Evolutionary conservation across 2,888 invertebrate species (phyloP).

Genomic region (Tenthredo livida): DNA sequence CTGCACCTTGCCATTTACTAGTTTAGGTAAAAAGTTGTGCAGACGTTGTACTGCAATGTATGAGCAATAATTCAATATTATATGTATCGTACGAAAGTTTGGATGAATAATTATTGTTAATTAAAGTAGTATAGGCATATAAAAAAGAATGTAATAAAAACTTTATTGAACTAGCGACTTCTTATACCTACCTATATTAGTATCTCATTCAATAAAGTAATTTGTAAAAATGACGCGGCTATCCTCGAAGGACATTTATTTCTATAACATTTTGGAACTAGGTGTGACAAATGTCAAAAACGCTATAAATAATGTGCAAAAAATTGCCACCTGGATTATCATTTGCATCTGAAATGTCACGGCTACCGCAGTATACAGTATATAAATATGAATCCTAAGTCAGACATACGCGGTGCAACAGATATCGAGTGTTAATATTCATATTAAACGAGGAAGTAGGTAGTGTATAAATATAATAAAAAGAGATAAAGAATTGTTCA

Average conservation of each 20-base stretch:
- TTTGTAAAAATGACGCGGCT: neutral
- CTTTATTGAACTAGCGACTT: neutral
- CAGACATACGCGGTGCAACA: slow-evolving; percentile 1
- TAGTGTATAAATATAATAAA: neutral
- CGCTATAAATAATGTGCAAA: neutral
- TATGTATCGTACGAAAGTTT: slow-evolving; percentile 13
- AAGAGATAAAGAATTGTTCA: neutral
- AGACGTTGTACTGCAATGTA: neutral
- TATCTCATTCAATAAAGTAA: neutral
- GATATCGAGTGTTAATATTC: neutral
- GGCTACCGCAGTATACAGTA: neutral
- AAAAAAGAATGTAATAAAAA: neutral
- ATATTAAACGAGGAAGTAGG: neutral
- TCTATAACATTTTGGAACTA: neutral
- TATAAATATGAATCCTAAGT: neutral
- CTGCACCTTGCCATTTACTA: slow-evolving; percentile 10
- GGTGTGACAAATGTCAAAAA: slow-evolving; percentile 16
- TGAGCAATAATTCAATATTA: neutral
- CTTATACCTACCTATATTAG: neutral
- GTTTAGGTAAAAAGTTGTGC: neutral
- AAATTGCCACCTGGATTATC: neutral
- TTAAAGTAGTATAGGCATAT: neutral
- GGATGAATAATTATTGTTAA: neutral
- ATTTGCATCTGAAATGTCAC: slow-evolving; percentile 44
- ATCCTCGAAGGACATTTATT: neutral